Percentiles rank a stretch among this genome's conserved stretches.
phyloP scores from a whole-genome alignment of 2,797 vertebrate genomes.

The Sardinella longiceps region DNA sequence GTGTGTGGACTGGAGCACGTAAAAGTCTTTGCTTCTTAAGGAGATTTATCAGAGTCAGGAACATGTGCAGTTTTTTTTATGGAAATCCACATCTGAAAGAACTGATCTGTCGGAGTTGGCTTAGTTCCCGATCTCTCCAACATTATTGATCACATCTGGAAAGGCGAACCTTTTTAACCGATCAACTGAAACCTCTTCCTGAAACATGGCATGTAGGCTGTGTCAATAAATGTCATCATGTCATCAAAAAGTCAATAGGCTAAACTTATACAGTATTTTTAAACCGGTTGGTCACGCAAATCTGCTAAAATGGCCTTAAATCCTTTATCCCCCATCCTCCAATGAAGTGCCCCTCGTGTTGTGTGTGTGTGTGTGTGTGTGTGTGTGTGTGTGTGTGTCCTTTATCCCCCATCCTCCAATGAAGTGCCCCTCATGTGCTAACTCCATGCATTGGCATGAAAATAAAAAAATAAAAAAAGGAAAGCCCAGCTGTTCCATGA shows the following conservation, averaged over 20 bases:
- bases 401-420: background rate
- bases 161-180: too few species aligned
- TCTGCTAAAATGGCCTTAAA: background rate
- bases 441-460: background rate
- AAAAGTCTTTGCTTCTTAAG: background rate
- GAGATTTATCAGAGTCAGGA: background rate
- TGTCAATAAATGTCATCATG: background rate
- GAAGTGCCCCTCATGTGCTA: background rate
- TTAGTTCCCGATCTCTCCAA: background rate
- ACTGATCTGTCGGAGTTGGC: background rate
- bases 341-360: background rate
- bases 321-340: background rate
- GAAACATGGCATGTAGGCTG: background rate
- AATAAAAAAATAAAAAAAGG: too few species aligned
- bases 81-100: background rate
- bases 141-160: background rate
- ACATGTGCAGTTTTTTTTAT: background rate
- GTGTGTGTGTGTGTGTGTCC: too few species aligned
- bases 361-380: too few species aligned
- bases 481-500: conserved; percentile 24
- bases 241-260: background rate
- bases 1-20: background rate
- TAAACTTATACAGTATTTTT: background rate
- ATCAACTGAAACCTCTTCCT: background rate
- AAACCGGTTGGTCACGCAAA: background rate